Evolutionary conservation across 1,140 invertebrate species (phyloP).

Genomic region (Pararge aegeria): DNA sequence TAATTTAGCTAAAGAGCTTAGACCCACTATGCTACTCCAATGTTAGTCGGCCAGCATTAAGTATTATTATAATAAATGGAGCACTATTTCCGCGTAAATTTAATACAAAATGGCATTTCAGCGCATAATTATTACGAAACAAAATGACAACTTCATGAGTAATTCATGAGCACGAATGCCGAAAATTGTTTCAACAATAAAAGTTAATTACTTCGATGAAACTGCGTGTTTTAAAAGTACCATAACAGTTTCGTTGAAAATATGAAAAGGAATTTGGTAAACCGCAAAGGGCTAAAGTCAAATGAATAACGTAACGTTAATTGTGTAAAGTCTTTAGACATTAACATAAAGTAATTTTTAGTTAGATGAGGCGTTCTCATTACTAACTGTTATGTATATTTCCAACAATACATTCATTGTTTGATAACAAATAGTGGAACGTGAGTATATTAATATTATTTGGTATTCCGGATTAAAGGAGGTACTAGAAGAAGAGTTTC

Average conservation of each 20-base stretch:
- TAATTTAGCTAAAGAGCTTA: too few relatives aligned
- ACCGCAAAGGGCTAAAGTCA: slow-evolving; percentile 42
- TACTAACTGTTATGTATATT: neutral
- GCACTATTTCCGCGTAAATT: neutral
- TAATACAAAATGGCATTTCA: neutral
- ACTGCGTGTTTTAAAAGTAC: slow-evolving; percentile 8
- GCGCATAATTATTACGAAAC: neutral
- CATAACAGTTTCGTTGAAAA: slow-evolving; percentile 26
- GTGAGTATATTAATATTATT: too few relatives aligned
- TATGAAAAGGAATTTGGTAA: slow-evolving; percentile 49
- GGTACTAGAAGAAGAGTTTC: too few relatives aligned
- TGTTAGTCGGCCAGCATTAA: too few relatives aligned
- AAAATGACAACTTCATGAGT: slow-evolving; percentile 3
- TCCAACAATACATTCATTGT: neutral
- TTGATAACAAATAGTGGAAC: neutral
- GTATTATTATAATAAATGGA: too few relatives aligned
- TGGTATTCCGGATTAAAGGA: too few relatives aligned
- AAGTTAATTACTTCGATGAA: slow-evolving; percentile 9
- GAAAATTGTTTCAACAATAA: slow-evolving; percentile 8
- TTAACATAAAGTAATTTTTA: slow-evolving; percentile 44
- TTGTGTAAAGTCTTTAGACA: slow-evolving; percentile 58
- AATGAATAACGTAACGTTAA: slow-evolving; percentile 51
- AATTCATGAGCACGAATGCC: slow-evolving; percentile 6
- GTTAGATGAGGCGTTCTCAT: slow-evolving; percentile 32
- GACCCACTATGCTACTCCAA: too few relatives aligned